Evolutionary conservation across 2,888 invertebrate genomes (phyloP), one percentile per base, ranked within the genome.

Genomic region (Syrphus vitripennis): DNA sequence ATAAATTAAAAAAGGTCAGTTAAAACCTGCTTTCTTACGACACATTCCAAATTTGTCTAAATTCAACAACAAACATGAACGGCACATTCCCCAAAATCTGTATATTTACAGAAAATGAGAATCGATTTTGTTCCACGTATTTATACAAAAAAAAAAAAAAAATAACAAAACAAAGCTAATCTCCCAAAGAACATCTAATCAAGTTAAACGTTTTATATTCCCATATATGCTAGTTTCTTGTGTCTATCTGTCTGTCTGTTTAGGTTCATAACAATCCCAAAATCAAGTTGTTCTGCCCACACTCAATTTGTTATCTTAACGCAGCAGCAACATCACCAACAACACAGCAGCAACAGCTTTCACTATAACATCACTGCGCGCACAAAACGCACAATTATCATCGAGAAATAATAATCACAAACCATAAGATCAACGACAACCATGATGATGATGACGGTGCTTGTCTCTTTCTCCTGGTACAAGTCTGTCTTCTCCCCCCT

Each of bases 361-460:
- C 86, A 82, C 86, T 82, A 78, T 55, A 67, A 67, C 67, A 67
- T 67, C 67, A 69, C 76, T 71, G 70, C 65, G 71, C 70, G 42
- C 63, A 63, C 63, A 63, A 79, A 57, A 69, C 72, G 53, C 45
- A 81, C 84, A 86, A 86, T 86, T 81, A 86, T 77, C 67, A 69
- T 63, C 70, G 70, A 19, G 40, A 59, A 29, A 74, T 86, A 29
- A 74, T 86, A 76, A 82, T 81, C 77, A 82, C 42, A 77, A 65
- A 79, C 63, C 67, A 65, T 67, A 65, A 50, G 67, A 78, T 72
- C 65, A 34, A 48, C 48, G 48, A 67, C 48, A 50, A 45, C 63
- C 19, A 42, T 12, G 26, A 40, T 14, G 40, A 16, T 24, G 24
- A 50, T 24, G 50, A 3, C 19, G 24, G 1, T 50, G 4, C 5